These are phyloP conservation scores for Leucosticte australis DNA, from an alignment of 2,113 vertebrate genomes.

Conservation along the genomic window DNA sequence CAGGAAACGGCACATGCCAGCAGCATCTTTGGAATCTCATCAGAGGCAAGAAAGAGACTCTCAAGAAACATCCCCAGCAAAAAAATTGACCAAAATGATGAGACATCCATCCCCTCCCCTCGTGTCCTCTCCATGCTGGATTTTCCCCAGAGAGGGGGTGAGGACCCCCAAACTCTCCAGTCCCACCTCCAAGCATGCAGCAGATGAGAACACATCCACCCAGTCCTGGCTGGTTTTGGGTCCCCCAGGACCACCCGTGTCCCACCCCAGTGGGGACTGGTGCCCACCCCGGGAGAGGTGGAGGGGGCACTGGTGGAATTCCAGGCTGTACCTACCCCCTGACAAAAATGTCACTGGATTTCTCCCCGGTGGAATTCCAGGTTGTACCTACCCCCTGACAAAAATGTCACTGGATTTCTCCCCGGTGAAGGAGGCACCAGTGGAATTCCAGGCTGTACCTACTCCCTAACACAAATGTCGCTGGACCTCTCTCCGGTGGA, in stretches of 20 bases:
- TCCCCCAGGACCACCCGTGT: rapidly evolving
- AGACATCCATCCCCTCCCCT: too few relatives aligned
- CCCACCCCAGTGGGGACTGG: background rate
- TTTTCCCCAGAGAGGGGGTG: background rate
- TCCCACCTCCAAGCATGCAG: background rate
- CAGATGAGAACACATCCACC: background rate
- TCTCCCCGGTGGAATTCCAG: too few relatives aligned
- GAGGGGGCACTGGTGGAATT: too few relatives aligned
- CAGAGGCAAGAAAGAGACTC: background rate
- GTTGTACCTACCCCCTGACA: too few relatives aligned
- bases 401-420: too few relatives aligned
- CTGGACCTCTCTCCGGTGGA: too few relatives aligned
- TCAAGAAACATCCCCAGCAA: rapidly evolving
- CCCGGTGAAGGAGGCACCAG: too few relatives aligned
- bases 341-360: too few relatives aligned
- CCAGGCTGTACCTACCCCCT: too few relatives aligned
- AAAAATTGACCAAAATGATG: rapidly evolving
- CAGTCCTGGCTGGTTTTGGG: background rate
- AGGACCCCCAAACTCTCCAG: background rate
- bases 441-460: too few relatives aligned
- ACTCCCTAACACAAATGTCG: too few relatives aligned
- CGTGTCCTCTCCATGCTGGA: rapidly evolving
- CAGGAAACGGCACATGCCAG: background rate
- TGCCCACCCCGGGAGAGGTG: rapidly evolving
- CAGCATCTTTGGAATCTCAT: rapidly evolving